Evolutionary conservation across 1,140 invertebrate species (phyloP).

Genomic region (Branchinecta lindahli): DNA sequence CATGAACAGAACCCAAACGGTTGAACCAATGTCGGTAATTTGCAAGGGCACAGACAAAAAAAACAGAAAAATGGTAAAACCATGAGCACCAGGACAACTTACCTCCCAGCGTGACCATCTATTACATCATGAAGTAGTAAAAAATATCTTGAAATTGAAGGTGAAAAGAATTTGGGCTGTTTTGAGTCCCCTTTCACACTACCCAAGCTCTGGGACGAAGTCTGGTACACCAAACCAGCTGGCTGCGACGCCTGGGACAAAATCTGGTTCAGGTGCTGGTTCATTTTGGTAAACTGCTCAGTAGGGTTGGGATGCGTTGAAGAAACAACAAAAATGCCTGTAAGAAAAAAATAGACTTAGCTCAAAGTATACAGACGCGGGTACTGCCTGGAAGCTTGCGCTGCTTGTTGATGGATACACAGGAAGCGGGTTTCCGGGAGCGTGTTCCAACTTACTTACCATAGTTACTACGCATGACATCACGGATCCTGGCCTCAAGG

Average conservation of each 20-base stretch:
- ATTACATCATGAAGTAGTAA: conserved; percentile 1
- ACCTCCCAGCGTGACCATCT: neutral
- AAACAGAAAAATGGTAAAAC: too few relatives aligned
- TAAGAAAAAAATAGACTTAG: neutral
- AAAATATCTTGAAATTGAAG: neutral
- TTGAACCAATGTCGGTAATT: too few relatives aligned
- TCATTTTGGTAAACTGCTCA: neutral
- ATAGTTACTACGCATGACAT: too few relatives aligned
- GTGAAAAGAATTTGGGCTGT: neutral
- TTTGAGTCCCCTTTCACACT: neutral
- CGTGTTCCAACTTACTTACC: too few relatives aligned
- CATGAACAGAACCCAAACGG: too few relatives aligned
- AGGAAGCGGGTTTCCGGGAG: too few relatives aligned
- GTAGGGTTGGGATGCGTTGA: neutral
- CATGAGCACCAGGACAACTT: neutral
- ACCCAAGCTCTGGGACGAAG: neutral
- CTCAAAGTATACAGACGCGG: too few relatives aligned
- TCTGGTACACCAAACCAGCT: neutral
- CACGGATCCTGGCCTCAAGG: too few relatives aligned
- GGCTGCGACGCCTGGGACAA: neutral
- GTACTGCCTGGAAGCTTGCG: too few relatives aligned
- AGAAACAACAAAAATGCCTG: conserved; percentile 1
- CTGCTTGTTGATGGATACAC: too few relatives aligned
- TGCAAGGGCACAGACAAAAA: too few relatives aligned
- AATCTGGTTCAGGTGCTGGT: neutral